phyloP scores from a whole-genome alignment of 2,797 vertebrate species.

The Todus mexicanus region DNA sequence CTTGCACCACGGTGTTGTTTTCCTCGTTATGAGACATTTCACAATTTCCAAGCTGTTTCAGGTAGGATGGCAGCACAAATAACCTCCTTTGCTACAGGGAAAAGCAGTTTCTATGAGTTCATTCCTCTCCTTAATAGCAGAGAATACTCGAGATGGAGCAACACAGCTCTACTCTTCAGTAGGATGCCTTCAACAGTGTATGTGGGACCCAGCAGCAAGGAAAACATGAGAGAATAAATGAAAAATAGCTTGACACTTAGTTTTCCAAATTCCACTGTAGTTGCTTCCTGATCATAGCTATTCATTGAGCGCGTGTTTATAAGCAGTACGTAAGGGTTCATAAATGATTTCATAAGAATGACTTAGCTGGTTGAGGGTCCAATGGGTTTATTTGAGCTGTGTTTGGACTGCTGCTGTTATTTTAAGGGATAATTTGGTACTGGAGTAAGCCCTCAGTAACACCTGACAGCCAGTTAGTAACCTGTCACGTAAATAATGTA shows the following conservation, averaged over 20 bases:
- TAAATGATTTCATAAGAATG: neutral
- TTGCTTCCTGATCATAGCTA: neutral
- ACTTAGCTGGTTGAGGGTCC: neutral
- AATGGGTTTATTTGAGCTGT: neutral
- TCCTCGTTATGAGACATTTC: slow-evolving; percentile 6
- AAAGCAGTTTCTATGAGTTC: neutral
- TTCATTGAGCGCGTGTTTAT: neutral
- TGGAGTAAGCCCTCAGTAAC: neutral
- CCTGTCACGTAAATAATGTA: neutral
- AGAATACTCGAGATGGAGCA: neutral
- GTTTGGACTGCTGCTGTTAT: neutral
- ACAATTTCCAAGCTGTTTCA: slow-evolving; percentile 18
- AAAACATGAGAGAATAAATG: neutral
- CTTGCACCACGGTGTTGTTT: slow-evolving; percentile 40
- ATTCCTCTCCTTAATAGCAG: neutral
- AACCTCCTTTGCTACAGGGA: neutral
- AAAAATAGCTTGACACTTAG: neutral
- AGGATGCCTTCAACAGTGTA: neutral
- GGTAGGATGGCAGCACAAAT: neutral
- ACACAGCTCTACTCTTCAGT: neutral
- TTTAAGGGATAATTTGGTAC: neutral
- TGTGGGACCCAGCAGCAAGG: neutral
- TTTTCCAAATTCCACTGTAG: neutral
- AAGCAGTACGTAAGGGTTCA: neutral
- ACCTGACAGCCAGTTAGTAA: neutral